These are phyloP conservation scores for Pica pica DNA, from an alignment of 2,113 vertebrate genomes.

Conservation along the genomic window DNA sequence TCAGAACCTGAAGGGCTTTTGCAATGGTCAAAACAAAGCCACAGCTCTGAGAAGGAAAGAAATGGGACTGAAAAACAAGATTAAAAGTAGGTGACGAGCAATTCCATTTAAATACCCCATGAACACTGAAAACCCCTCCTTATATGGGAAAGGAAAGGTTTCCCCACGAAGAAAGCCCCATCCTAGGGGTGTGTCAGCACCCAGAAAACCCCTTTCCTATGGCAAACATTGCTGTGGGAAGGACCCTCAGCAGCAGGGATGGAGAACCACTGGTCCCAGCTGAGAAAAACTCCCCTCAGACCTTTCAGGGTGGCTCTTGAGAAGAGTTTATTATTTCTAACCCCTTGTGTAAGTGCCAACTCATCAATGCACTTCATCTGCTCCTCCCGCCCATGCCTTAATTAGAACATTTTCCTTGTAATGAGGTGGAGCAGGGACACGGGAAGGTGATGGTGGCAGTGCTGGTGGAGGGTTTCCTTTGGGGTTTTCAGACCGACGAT, in stretches of 20 bases:
- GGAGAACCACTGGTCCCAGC: neutral
- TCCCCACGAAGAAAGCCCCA: neutral
- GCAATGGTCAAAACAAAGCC: neutral
- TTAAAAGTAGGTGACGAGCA: neutral
- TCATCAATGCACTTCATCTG: constrained; percentile 53
- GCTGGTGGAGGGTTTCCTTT: neutral
- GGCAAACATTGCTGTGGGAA: neutral
- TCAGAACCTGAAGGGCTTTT: neutral
- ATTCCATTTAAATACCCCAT: neutral
- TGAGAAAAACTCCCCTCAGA: neutral
- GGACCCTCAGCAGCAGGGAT: neutral
- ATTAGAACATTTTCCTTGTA: constrained; percentile 52
- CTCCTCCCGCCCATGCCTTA: neutral
- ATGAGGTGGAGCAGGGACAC: constrained; percentile 43
- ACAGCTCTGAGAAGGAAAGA: neutral
- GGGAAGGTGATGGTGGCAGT: constrained; percentile 32
- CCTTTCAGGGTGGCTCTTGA: neutral
- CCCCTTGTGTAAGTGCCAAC: constrained; percentile 10
- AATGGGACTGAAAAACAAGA: neutral
- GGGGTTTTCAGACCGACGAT: neutral
- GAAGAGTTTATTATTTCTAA: neutral
- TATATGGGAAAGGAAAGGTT: neutral
- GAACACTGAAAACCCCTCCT: neutral
- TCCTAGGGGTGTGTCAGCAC: neutral
- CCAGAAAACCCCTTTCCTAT: rapidly evolving